Evolutionary conservation across 64 coral and sea anemone genomes (phyloP).

Genomic region (Hydrozoanthus tunicans): DNA sequence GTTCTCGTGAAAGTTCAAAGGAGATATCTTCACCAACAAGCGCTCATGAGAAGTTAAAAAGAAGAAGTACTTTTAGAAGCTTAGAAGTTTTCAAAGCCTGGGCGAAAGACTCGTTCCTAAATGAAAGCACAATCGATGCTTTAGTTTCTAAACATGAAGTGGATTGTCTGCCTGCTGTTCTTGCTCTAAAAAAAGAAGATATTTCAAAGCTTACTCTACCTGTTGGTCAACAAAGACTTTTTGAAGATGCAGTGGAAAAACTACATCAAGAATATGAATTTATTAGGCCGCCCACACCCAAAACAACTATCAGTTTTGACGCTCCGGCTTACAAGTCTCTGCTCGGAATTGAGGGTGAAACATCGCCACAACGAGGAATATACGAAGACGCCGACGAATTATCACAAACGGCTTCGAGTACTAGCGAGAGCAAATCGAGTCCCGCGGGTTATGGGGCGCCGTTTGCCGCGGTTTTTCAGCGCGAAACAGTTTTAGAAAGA

Average conservation of each 20-base stretch:
- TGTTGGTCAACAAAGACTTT: constrained; percentile 88
- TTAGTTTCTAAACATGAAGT: constrained; percentile 84
- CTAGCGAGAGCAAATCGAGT: not conserved
- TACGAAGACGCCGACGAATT: not conserved
- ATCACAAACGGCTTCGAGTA: not conserved
- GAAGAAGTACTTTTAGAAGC: constrained; percentile 80
- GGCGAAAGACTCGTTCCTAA: constrained; percentile 96
- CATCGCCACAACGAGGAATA: constrained; percentile 32
- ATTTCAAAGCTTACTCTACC: constrained; percentile 80
- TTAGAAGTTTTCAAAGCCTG: constrained; percentile 91
- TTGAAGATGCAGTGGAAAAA: constrained; percentile 94
- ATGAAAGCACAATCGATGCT: constrained; percentile 85
- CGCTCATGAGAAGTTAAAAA: constrained; percentile 53
- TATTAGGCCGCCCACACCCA: constrained; percentile 77
- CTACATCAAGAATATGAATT: constrained; percentile 90
- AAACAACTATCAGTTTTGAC: constrained; percentile 80
- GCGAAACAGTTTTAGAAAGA: constrained; percentile 35
- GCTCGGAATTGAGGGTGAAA: constrained; percentile 62
- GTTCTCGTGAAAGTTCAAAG: constrained; percentile 39
- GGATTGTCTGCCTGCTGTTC: constrained; percentile 86
- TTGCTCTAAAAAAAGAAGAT: constrained; percentile 85
- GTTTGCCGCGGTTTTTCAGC: constrained; percentile 30
- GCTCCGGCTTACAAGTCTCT: constrained; percentile 85
- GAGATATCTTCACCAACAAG: constrained; percentile 36
- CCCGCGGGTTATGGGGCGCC: not conserved